Evolutionary conservation across 2,888 invertebrate genomes (phyloP), one percentile per base, ranked within the genome.

Genomic region (Scaptomyza tumidula): DNA sequence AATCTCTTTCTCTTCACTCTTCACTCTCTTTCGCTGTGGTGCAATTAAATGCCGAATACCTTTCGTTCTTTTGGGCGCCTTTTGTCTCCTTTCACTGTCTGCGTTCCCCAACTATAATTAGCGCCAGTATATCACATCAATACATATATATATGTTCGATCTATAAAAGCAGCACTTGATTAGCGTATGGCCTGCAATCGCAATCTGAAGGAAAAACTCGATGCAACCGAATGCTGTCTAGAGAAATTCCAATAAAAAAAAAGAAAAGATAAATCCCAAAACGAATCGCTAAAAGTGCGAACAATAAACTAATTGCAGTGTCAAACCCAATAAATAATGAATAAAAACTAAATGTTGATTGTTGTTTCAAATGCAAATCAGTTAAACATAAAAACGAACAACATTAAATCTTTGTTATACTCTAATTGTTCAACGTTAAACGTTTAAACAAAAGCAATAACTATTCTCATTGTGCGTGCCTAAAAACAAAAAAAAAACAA

Each of bases 371-470:
- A 35, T 35, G 31, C 37, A 61, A 72, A 29, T 58, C 54, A 75
- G 45, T 55, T 61, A 39, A 46, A 46, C 6, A 31, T 16, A 33
- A 48, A 13, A 6, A 16, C 13, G 48, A 52, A 58, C 19, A 19
- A 2, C 19, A 65, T 31, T 55, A 65, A 37, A 48, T 65, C 46
- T 62, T 52, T 60, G 56, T 43, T 50, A 11, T 43, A 37, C 24
- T 37, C 67, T 80, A 78, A 80, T 79, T 88, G 86, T 88, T 87
- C 54, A 69, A 71, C 84, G 86, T 87, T 84, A 50, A 69, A 68
- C 65, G 70, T 66, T 54, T 14, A 57, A 16, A 41, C 16, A 54
- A 53, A 53, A 37, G 41, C 45, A 60, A 43, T 41, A 69, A 67
- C 46, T 41, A 50, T 48, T 46, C 54, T 68, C 45, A 61, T 75